phyloP scores from a whole-genome alignment of 2,888 invertebrate species.

The Eupithecia vulgata region DNA sequence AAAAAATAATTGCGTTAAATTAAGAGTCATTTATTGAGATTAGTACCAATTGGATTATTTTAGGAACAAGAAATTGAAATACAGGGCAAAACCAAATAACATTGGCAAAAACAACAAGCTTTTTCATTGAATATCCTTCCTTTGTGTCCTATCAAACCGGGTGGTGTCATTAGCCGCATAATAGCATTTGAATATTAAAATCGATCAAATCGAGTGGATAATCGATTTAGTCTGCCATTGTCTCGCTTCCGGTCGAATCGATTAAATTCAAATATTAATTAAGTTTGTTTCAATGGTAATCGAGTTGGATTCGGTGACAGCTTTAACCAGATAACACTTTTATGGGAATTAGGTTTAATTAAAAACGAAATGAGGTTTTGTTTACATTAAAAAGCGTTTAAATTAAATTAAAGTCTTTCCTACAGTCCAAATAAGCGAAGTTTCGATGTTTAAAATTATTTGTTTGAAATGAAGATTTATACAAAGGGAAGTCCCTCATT shows the following conservation, averaged over 20 bases:
- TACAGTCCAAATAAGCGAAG: neutral
- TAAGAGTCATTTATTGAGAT: too few relatives aligned
- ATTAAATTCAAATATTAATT: slow-evolving; percentile 46
- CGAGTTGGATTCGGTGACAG: slow-evolving; percentile 31
- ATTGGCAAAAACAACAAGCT: neutral
- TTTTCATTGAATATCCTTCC: slow-evolving; percentile 9
- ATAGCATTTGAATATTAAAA: slow-evolving; percentile 65
- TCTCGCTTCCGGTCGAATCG: slow-evolving; percentile 57
- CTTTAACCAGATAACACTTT: slow-evolving; percentile 15
- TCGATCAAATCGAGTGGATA: slow-evolving; percentile 62
- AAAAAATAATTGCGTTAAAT: too few relatives aligned
- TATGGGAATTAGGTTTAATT: slow-evolving; percentile 12
- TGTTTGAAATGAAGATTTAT: neutral
- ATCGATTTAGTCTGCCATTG: slow-evolving; percentile 61
- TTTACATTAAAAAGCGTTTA: neutral
- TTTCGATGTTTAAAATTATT: neutral
- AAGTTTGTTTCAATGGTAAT: slow-evolving; percentile 42
- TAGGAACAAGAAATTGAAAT: neutral
- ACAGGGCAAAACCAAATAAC: neutral
- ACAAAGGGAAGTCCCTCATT: neutral
- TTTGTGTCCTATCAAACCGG: slow-evolving; percentile 48
- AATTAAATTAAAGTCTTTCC: neutral
- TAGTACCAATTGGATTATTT: too few relatives aligned
- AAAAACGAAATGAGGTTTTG: neutral
- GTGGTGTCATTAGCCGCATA: slow-evolving; percentile 62